Evolutionary conservation across 2,888 invertebrate genomes (phyloP), one percentile per base, ranked within the genome.

Genomic region (Periphyllus acericola): DNA sequence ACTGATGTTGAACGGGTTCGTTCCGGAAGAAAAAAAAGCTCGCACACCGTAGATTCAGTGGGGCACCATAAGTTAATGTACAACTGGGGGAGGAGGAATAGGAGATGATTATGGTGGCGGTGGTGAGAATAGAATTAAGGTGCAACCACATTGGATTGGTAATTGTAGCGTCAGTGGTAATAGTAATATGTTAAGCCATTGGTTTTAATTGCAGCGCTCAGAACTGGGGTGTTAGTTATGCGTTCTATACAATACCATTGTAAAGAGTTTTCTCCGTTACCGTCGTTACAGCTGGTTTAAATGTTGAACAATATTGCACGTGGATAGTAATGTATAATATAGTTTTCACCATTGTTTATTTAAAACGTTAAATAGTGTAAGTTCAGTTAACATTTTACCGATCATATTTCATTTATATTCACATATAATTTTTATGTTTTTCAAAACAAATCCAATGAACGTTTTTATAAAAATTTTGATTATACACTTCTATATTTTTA

Each of bases 121-220:
- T 32, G 3, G 34, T 36, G 19, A n/a, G 36, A 36, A n/a, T 40
- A 36, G 19, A 6, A 68, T 21, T 66, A 66, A n/a, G 40, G 36
- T 66, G 66, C 19, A 66, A 80, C 66, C 66, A 40, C 29, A 40
- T 36, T n/a, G 29, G 19, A 68, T 36, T 80, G 66, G 36, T 80
- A 80, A 80, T 19, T 40, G n/a, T 66, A 36, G 36, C 60, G 60
- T 66, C n/a, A 66, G n/a, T 4, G 36, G 60, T 71, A 68, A 66
- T 9, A 46, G 46, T 66, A 25, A n/a, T 80, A 40, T 66, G 66
- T 80, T 36, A 66, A 19, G 66, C 36, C 40, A n/a, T 36, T 36
- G 66, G n/a, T 80, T 29, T 80, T 80, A 80, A 80, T 80, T 80
- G 66, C n/a, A 80, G 66, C 29, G 40, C 80, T 80, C 9, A 36